Conservation (phyloP, 35 echinoderm and acorn worm genomes). For the Heliocidaris erythrogramma region DNA sequence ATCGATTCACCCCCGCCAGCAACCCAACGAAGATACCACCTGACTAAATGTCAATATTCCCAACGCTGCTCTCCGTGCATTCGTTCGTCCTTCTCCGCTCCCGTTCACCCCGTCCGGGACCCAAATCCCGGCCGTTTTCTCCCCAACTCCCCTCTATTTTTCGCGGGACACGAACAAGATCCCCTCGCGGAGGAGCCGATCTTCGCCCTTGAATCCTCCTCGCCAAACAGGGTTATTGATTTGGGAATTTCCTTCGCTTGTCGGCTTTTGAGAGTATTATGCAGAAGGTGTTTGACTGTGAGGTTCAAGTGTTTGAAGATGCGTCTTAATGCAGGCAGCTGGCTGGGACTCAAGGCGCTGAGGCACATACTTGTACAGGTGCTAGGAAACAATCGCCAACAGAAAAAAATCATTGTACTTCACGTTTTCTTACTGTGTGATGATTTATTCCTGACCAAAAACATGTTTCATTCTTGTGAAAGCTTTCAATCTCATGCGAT, state of each 20-base stretch:
- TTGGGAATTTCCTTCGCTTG: neutral
- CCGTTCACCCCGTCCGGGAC: neutral
- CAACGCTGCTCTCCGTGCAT: neutral
- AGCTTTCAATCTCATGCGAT: too few relatives aligned
- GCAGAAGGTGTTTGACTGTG: neutral
- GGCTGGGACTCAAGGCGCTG: neutral
- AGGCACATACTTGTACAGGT: neutral
- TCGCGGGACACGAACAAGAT: neutral
- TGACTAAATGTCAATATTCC: slow-evolving; percentile 41
- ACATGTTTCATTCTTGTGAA: too few relatives aligned
- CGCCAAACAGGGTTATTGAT: slow-evolving; percentile 7
- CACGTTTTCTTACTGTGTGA: too few relatives aligned
- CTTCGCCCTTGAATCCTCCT: neutral
- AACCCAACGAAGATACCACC: slow-evolving; percentile 23
- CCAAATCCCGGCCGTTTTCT: neutral
- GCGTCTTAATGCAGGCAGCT: neutral
- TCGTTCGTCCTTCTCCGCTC: neutral
- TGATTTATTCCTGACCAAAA: too few relatives aligned
- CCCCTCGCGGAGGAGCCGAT: neutral
- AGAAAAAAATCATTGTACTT: too few relatives aligned
- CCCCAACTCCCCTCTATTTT: neutral
- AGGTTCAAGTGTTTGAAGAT: neutral
- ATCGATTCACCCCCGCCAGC: slow-evolving; percentile 26
- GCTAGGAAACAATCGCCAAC: neutral
- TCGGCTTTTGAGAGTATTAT: neutral